These are phyloP conservation scores for Oceanodroma leucorhoa DNA, from an alignment of 2,797 vertebrate genomes.

Conservation along the genomic window DNA sequence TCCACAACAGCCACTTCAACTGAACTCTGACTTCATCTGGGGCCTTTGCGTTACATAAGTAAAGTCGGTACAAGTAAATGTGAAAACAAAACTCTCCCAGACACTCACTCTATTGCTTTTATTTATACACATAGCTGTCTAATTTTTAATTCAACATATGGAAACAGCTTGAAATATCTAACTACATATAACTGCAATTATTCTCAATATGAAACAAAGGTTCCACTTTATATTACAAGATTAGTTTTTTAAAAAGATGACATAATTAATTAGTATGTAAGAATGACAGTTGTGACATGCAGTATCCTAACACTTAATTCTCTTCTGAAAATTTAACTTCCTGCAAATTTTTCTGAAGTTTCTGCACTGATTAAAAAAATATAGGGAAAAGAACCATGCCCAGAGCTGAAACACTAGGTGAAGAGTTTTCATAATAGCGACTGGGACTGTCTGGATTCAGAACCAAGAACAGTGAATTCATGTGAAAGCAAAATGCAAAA, in stretches of 20 bases:
- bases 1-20: background rate
- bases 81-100: background rate
- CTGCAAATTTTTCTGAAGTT: background rate
- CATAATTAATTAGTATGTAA: background rate
- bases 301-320: background rate
- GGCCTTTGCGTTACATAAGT: background rate
- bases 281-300: background rate
- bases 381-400: background rate
- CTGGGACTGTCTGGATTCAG: background rate
- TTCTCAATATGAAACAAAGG: background rate
- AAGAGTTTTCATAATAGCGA: background rate
- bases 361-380: background rate
- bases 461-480: background rate
- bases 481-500: background rate
- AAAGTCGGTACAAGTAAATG: background rate
- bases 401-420: background rate
- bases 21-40: background rate
- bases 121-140: background rate
- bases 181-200: background rate
- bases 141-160: background rate
- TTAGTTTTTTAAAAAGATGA: background rate
- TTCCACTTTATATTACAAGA: background rate
- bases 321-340: background rate
- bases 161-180: background rate
- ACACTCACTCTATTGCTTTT: background rate